These are phyloP conservation scores for Polietes domitor DNA, from an alignment of 2,888 invertebrate genomes.

Conservation along the genomic window DNA sequence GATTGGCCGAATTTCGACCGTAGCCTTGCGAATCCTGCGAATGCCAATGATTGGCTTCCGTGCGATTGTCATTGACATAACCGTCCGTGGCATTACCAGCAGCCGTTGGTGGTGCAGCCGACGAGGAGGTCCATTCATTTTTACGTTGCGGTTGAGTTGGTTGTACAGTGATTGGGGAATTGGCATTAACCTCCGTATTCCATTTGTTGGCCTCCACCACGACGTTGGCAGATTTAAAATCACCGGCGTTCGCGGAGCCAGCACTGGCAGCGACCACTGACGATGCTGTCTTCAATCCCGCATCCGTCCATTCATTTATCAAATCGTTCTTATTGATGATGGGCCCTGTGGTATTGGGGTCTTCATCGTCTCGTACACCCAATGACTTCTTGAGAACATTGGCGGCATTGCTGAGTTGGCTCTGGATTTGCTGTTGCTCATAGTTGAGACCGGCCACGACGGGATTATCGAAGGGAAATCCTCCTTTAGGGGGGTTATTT, in stretches of 20 bases:
- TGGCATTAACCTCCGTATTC: constrained; percentile 69
- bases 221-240: constrained; percentile 36
- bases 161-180: constrained; percentile 55
- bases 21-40: constrained; percentile 63
- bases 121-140: constrained; percentile 67
- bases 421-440: constrained; percentile 76
- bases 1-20: constrained; percentile 54
- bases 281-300: constrained; percentile 51
- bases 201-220: constrained; percentile 69
- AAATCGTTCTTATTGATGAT: constrained; percentile 56
- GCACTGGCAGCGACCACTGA: constrained; percentile 52
- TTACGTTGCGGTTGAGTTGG: constrained; percentile 69
- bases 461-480: constrained; percentile 73
- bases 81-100: constrained; percentile 60
- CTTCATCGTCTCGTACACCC: constrained; percentile 37
- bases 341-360: constrained; percentile 23
- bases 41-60: constrained; percentile 70
- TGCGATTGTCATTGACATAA: constrained; percentile 66
- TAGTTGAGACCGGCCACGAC: constrained; percentile 70
- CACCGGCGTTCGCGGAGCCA: constrained; percentile 39
- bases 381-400: constrained; percentile 45
- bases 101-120: constrained; percentile 44
- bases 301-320: constrained; percentile 62
- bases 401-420: constrained; percentile 71
- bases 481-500: constrained; percentile 48